phyloP scores from a whole-genome alignment of 2,888 invertebrate species.

The Plagodis pulveraria region DNA sequence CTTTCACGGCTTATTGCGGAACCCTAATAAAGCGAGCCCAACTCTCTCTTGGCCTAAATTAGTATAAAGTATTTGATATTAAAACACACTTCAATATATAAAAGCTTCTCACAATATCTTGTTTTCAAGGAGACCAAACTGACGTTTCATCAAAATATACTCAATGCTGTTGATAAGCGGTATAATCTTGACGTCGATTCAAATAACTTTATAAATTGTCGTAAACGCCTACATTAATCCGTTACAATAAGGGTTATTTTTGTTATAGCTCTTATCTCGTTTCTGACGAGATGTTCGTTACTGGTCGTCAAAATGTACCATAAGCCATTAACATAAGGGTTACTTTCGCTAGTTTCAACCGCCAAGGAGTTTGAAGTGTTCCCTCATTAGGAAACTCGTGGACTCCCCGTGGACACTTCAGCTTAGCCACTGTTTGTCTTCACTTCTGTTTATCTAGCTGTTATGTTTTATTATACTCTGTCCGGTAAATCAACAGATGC shows the following conservation, averaged over 20 bases:
- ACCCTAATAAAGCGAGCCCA: too few species aligned
- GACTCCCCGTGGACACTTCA: constrained; percentile 16
- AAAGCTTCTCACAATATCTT: too few species aligned
- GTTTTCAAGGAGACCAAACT: too few species aligned
- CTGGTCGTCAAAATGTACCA: neutral
- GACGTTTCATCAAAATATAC: too few species aligned
- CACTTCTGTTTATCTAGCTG: constrained; percentile 17
- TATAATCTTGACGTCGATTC: too few species aligned
- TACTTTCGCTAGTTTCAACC: neutral
- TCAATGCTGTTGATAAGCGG: too few species aligned
- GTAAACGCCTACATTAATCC: too few species aligned
- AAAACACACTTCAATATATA: too few species aligned
- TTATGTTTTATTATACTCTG: constrained; percentile 19
- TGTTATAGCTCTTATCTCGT: neutral
- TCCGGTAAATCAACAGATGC: constrained; percentile 17
- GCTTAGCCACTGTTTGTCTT: constrained; percentile 18
- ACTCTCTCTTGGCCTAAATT: too few species aligned
- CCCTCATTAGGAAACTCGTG: constrained; percentile 9
- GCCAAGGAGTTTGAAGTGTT: constrained; percentile 4
- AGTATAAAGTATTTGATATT: too few species aligned
- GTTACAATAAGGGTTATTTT: neutral
- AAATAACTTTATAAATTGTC: too few species aligned
- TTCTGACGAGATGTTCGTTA: neutral
- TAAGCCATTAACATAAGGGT: neutral
- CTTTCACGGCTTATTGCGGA: too few species aligned